Base-by-base conservation (phyloP, 2,797 vertebrate species). In the Scolopax bukidnonensis region DNA sequence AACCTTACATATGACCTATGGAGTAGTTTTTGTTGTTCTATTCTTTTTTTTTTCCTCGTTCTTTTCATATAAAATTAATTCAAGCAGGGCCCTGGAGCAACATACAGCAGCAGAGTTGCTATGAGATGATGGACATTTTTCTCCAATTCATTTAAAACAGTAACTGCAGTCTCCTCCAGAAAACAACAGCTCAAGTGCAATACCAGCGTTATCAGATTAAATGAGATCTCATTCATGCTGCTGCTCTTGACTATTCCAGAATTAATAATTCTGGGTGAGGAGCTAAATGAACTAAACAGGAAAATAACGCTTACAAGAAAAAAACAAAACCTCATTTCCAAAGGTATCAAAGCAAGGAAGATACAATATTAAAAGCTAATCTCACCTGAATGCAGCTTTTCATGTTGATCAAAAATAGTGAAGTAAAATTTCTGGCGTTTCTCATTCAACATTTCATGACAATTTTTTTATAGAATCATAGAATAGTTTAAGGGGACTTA, bases 41-140 rank as follows among this genome's bases (percentile, higher is more conserved):
- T 27, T 40, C 6, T 24, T 8, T 25, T 3, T 20, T n/a, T 56
- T 7, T 4, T 3, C 6, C 13, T 14, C 11, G 5, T 64, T 2
- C 12, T 11, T 91, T 84, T 79, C 38, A 41, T 30, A 78, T 41
- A 76, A 18, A 33, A 43, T 56, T 71, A 53, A 68, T n/a, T 71
- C 63, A 60, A 76, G 54, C 4, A n/a, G 69, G 23, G 33, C 67
- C 74, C 27, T 41, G 24, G 7, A 18, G 36, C 33, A 60, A 63
- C 3, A 2, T 38, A 40, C 56, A 67, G 20, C 45, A 74, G 25
- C 4, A 9, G 28, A 48, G 16, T 16, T 75, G 43, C 16, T 81
- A 16, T 1, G 36, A 81, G 38, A n/a, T 23, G 23, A 78, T 16
- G 25, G 59, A 43, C 25, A 4, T 70, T 64, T 77, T 63, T 51